These are phyloP conservation scores for Platichthys flesus DNA, from an alignment of 2,113 vertebrate species.

Conservation along the genomic window DNA sequence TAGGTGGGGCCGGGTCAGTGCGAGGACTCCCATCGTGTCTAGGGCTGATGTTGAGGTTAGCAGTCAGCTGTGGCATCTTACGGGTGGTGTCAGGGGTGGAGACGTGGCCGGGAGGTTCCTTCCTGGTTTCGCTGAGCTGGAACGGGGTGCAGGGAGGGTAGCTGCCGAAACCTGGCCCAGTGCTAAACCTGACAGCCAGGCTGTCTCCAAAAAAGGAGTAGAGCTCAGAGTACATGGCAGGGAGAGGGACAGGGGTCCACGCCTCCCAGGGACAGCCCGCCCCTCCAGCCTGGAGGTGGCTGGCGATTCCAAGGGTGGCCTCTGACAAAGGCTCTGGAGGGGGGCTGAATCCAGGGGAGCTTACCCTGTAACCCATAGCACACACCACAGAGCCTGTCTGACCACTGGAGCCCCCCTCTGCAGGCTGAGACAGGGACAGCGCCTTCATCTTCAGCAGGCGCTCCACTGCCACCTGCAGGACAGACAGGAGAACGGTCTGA, in stretches of 20 bases:
- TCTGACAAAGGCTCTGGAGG: constrained; percentile 81
- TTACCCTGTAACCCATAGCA: constrained; percentile 62
- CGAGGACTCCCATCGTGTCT: constrained; percentile 86
- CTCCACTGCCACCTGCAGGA: constrained; percentile 90
- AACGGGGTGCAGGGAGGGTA: constrained; percentile 26
- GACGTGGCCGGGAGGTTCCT: constrained; percentile 77
- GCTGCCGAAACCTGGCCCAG: constrained; percentile 74
- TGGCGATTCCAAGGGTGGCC: constrained; percentile 78
- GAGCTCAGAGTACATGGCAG: constrained; percentile 89
- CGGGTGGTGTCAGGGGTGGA: constrained; percentile 81
- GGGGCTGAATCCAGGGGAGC: constrained; percentile 85
- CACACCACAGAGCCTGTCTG: constrained; percentile 39
- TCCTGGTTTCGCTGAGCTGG: constrained; percentile 72
- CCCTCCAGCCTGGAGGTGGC: constrained; percentile 80
- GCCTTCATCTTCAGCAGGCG: constrained; percentile 93
- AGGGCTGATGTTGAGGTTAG: constrained; percentile 88
- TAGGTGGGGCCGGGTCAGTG: constrained; percentile 75
- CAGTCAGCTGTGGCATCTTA: constrained; percentile 94
- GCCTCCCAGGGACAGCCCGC: constrained; percentile 75
- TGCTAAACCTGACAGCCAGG: constrained; percentile 89
- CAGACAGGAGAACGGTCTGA: not conserved
- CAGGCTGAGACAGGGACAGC: constrained; percentile 71
- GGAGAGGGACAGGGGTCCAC: constrained; percentile 81
- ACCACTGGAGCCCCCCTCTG: constrained; percentile 40
- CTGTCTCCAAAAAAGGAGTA: constrained; percentile 95